These are phyloP conservation scores for Tiaroga cobitis DNA, from an alignment of 2,797 vertebrate genomes.

Conservation along the genomic window DNA sequence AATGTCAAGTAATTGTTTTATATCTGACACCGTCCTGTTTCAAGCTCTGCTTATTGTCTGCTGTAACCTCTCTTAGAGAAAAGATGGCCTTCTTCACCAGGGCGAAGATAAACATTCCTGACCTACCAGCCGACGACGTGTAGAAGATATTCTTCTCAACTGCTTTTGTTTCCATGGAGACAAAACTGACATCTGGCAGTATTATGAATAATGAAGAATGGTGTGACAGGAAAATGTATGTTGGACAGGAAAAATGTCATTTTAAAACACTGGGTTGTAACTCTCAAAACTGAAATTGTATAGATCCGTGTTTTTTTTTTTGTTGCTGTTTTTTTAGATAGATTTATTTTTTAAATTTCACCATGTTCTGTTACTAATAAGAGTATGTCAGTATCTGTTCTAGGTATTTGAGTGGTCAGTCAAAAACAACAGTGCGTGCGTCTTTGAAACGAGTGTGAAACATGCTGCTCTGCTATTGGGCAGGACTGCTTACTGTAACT, in stretches of 20 bases:
- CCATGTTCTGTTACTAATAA: constrained; percentile 74
- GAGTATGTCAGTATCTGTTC: constrained; percentile 65
- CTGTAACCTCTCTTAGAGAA: constrained; percentile 79
- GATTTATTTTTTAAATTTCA: constrained; percentile 48
- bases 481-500: constrained; percentile 37
- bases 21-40: background rate
- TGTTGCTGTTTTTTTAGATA: constrained; percentile 54
- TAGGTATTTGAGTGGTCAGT: constrained; percentile 68
- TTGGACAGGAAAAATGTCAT: constrained; percentile 58
- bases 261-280: constrained; percentile 65
- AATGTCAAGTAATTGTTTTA: background rate
- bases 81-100: constrained; percentile 99
- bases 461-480: constrained; percentile 43
- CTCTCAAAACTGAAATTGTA: constrained; percentile 71
- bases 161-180: constrained; percentile 64
- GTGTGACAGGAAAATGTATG: constrained; percentile 53
- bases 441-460: constrained; percentile 32
- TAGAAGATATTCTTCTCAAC: constrained; percentile 78
- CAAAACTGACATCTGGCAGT: constrained; percentile 70
- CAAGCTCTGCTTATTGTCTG: background rate
- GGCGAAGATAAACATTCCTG: constrained; percentile 87
- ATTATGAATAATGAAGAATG: constrained; percentile 79
- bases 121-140: constrained; percentile 90
- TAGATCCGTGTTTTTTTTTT: constrained; percentile 65
- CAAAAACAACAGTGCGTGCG: constrained; percentile 53